Conservation (phyloP, 2,888 invertebrate species). For the Caenorhabditis sp. region DNA sequence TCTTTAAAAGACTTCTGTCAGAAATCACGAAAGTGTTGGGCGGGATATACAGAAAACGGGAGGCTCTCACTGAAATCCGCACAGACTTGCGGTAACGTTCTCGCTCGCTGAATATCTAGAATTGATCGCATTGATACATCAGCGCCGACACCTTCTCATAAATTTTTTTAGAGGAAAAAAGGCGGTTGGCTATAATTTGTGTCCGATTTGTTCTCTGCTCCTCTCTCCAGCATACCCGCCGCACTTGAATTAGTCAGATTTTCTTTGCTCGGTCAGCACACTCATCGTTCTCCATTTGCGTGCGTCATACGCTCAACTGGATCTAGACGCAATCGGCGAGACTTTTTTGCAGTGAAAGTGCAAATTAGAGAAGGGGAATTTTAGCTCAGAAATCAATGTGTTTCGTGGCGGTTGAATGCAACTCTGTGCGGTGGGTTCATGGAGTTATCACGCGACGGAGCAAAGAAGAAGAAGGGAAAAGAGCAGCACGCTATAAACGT, state of each 20-base stretch:
- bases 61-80: too few relatives aligned
- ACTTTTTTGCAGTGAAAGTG: too few relatives aligned
- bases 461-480: conserved; percentile 10
- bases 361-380: too few relatives aligned
- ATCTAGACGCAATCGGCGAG: not conserved
- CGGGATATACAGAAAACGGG: too few relatives aligned
- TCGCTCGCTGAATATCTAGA: too few relatives aligned
- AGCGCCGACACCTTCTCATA: not conserved
- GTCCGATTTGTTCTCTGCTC: conserved; percentile 3
- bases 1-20: too few relatives aligned
- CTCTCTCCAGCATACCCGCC: not conserved
- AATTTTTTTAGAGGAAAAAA: too few relatives aligned
- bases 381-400: too few relatives aligned
- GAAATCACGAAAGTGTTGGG: not conserved
- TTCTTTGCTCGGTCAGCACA: not conserved
- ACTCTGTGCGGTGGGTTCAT: conserved; percentile 7
- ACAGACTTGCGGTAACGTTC: too few relatives aligned
- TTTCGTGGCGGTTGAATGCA: too few relatives aligned
- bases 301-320: not conserved
- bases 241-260: not conserved
- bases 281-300: not conserved
- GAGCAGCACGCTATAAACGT: conserved; percentile 35
- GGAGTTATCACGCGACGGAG: conserved; percentile 26
- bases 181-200: not conserved
- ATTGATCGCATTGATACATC: not conserved